Base-by-base conservation (phyloP, 92 coral and sea anemone genomes). In the Blastomussa wellsi region DNA sequence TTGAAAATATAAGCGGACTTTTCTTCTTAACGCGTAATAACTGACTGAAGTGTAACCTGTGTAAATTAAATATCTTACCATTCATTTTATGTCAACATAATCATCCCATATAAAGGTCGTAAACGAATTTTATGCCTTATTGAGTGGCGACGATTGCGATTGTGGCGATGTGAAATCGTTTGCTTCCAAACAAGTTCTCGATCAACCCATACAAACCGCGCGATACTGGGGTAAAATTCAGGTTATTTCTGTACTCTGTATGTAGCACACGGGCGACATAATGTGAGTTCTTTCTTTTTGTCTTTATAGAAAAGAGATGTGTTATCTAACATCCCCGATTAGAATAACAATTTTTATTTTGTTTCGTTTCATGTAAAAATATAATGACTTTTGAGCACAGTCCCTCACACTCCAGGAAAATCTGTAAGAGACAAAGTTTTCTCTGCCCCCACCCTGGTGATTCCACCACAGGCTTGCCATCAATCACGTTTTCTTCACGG, bases 21-120 rank as follows among this genome's bases (percentile, higher is more conserved):
- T 36, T 79, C 66, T 41, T 15, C 10, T 32, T 10, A 57, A 59
- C 5, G 13, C 7, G 48, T 20, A 78, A 37, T 52, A 47, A 68
- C 19, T 70, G 51, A 53, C 55, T 69, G n/a, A 6, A 53, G 22
- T 28, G 59, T 36, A 37, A 53, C 10, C n/a, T 70, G 5, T 24
- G 38, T 12, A 31, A 29, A 38, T 32, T 19, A 9, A 67, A 44
- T 24, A 57, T 81, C 92, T 94, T 90, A 94, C 98, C 95, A 72
- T 94, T 94, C 98, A 94, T 94, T 89, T 94, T 94, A 92, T 55
- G 92, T 72, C 72, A 89, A 84, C 98, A 92, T 90, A 78, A 79
- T 88, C 87, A 37, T 86, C 88, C 82, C 80, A 82, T 36, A 13
- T 57, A 74, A 38, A 57, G 65, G 44, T 22, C 15, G 17, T 39